Conservation (phyloP, 2,113 vertebrate species). For the Entomyzon cyanotis region DNA sequence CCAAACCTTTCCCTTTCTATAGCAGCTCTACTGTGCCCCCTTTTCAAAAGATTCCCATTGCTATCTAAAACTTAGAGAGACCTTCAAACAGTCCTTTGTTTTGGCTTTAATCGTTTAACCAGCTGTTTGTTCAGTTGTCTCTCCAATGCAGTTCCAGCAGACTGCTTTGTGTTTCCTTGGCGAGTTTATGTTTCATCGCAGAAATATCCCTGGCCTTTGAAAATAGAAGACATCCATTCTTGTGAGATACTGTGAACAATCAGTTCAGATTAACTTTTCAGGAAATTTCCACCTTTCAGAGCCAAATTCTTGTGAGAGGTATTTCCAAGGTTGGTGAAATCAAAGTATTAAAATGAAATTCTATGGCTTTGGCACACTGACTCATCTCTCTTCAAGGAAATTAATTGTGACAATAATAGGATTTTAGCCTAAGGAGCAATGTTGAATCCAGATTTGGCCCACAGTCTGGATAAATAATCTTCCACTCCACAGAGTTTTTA, state of each 20-base stretch:
- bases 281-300: conserved; percentile 22
- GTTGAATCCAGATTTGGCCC: neutral
- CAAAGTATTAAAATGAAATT: neutral
- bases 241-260: neutral
- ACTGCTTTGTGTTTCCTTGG: conserved; percentile 56
- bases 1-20: conserved; percentile 18
- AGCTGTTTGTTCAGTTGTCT: conserved; percentile 59
- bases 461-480: neutral
- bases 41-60: conserved; percentile 48
- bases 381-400: neutral
- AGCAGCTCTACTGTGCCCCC: conserved; percentile 6
- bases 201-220: conserved; percentile 30
- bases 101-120: conserved; percentile 62
- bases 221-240: neutral
- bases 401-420: neutral
- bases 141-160: conserved; percentile 12
- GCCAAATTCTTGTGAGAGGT: neutral
- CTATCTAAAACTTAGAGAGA: conserved; percentile 37
- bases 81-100: conserved; percentile 63
- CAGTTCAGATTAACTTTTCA: conserved; percentile 15
- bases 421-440: neutral
- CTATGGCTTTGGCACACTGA: neutral
- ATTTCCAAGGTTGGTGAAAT: neutral
- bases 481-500: neutral
- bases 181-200: conserved; percentile 46